Evolutionary conservation across 2,113 vertebrate species (phyloP), one percentile per base, ranked within the genome.

Genomic region (Ramphastos sulfuratus): DNA sequence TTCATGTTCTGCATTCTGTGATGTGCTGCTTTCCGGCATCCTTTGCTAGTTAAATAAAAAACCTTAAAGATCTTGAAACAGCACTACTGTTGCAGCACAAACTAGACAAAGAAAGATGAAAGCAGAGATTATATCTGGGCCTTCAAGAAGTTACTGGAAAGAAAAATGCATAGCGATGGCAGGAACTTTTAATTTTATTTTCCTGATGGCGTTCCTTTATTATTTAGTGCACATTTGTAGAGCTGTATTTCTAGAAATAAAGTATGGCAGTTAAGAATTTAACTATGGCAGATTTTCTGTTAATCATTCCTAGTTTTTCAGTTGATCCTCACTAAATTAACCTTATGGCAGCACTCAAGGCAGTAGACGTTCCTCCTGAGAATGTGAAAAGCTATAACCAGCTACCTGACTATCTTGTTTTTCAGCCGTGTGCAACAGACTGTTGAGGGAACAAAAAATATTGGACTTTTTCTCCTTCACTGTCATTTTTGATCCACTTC

Each of bases 41-140:
- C 74, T 89, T 95, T 95, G 50, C 82, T 94, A 76, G 82, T 91
- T 96, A 94, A 97, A 90, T 89, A 74, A 66, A 60, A 85, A 80
- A 31, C 81, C 24, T 35, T 31, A 10, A 21, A 63, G 78, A 35
- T 69, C 63, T 64, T 70, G 60, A 73, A 90, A 85, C 61, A 56
- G 46, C 70, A 35, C 70, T 85, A 64, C 37, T 91, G 61, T 42
- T 87, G 79, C 80, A 80, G 76, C 65, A 83, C 72, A 86, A 90
- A 85, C 73, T 66, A 65, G 85, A 86, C 90, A 91, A 85, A 72
- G 73, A 83, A 85, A 80, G 65, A 88, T 94, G 65, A 94, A 88
- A 94, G 66, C 17, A 63, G 52, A 85, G 50, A 79, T 46, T 85
- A 3, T 61, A 31, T 35, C 44, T 82, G 30, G 74, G 30, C 52